phyloP scores from a whole-genome alignment of 1,140 invertebrate species.

The Bombus fervidus region DNA sequence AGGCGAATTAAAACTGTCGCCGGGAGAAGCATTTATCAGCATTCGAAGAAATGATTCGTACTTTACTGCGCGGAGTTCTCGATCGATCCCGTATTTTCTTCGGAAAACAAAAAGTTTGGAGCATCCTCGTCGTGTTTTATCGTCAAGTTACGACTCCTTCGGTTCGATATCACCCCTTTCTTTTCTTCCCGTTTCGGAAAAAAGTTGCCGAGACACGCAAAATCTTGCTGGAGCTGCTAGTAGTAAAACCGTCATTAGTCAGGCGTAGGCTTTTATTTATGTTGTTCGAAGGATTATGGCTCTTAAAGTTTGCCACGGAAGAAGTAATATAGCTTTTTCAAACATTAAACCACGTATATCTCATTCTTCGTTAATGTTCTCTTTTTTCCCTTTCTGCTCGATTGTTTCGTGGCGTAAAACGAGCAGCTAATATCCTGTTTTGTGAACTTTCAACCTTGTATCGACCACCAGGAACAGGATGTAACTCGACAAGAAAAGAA shows the following conservation, averaged over 20 bases:
- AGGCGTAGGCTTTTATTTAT: neutral
- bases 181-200: neutral
- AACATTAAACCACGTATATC: neutral
- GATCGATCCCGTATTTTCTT: constrained; percentile 1
- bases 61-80: neutral
- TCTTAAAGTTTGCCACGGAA: neutral
- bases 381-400: neutral
- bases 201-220: neutral
- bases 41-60: constrained; percentile 14
- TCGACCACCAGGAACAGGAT: neutral
- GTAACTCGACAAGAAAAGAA: no score
- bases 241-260: constrained; percentile 7
- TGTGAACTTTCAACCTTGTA: constrained; percentile 2
- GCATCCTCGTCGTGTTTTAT: constrained; percentile 7
- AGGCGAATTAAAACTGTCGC: constrained; percentile 24
- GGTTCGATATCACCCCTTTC: neutral
- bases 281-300: neutral
- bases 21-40: constrained; percentile 6
- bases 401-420: neutral
- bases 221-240: neutral
- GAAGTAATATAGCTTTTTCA: neutral
- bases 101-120: neutral
- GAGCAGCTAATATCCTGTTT: constrained; percentile 29
- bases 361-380: no score
- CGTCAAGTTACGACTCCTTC: neutral